Base-by-base conservation (phyloP, 1,140 invertebrate species). In the Bactericera cockerelli region DNA sequence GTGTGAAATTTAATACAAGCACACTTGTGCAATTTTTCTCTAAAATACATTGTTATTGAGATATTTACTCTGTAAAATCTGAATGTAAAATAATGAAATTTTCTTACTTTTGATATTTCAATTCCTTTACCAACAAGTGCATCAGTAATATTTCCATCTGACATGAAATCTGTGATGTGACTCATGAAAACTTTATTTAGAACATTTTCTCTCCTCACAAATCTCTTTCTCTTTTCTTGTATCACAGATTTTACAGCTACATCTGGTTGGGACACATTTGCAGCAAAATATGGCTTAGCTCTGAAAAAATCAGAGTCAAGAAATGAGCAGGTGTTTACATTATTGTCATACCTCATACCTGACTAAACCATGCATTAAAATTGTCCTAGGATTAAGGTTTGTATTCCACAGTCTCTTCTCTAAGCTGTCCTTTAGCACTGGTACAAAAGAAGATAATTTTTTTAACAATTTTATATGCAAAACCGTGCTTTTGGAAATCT, bases 111-210 rank as follows among this genome's bases (percentile, higher is more conserved):
- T 4, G 42, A 49, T 19, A 49, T 49, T 49, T 49, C 42, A 19
- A 49, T 49, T 4, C 42, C 42, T 49, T 49, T 49, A 8, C 42
- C 42, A 49, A 49, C 22, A 10, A 49, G n/a, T 10, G n/a, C 42
- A 6, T 49, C 42, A 49, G n/a, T 4, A 8, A 49, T 6, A 6
- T 49, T 8, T n/a, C 42, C 42, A n/a, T 6, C 8, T 19, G 42
- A 6, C 42, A 49, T 49, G n/a, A 49, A 49, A 22, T 49, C 42
- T 49, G 42, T 49, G n/a, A 49, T 49, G 42, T 49, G 42, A 49
- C 42, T 49, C 42, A 49, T 49, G 22, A 49, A 49, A 19, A 49
- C n/a, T 49, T 49, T 49, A 16, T 49, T 49, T 8, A 49, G 19
- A 16, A n/a, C 42, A 22, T 49, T 49, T n/a, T 49, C 42, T n/a